Evolutionary conservation across 2,797 vertebrate genomes (phyloP), one percentile per base, ranked within the genome.

Genomic region (Alosa sapidissima): DNA sequence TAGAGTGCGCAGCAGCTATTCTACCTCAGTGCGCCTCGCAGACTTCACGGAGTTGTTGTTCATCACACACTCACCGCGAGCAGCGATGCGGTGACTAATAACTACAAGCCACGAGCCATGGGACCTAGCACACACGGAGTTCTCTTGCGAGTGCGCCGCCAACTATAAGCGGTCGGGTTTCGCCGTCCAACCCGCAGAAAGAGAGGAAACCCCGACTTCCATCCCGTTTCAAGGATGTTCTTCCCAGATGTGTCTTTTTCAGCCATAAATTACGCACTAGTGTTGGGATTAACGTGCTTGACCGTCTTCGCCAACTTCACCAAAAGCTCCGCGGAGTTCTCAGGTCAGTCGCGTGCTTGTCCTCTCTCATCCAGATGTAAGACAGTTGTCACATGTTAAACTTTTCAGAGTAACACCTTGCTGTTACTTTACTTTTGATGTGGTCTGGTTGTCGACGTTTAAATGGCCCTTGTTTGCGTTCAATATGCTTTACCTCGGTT

Each of bases 171-270:
- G 91, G 13, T 82, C n/a, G 65, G 45, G 14, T 78, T 89, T 89
- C 83, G 81, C 84, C 83, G 60, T 33, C 83, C 86, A 89, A 91
- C 91, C 87, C 88, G 81, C 86, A 85, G 91, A 90, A 91, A 84
- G 84, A 88, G 83, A 89, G 89, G 45, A 81, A 2, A 78, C 14
- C 5, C 72, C 72, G 72, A 81, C 91, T 91, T 88, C 86, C 89
- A 84, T 7, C 92, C 92, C 91, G 91, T 89, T 93, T 94, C 92
- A 93, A 98, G 96, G 95, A 98, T 98, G 97, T 95, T 93, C 94
- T 90, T 94, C 93, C 91, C 94, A 91, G 94, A 95, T 92, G 93
- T 92, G 90, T 92, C 92, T 92, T 91, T 94, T 89, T 94, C 95
- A 93, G 91, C 93, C 93, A 92, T 94, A 92, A 91, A 87, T 91